A percentile compares a stretch with the other conserved stretches of the same genome.
These are phyloP conservation scores for Drosophila quinaria DNA, from an alignment of 2,888 invertebrate genomes.

Conservation along the genomic window DNA sequence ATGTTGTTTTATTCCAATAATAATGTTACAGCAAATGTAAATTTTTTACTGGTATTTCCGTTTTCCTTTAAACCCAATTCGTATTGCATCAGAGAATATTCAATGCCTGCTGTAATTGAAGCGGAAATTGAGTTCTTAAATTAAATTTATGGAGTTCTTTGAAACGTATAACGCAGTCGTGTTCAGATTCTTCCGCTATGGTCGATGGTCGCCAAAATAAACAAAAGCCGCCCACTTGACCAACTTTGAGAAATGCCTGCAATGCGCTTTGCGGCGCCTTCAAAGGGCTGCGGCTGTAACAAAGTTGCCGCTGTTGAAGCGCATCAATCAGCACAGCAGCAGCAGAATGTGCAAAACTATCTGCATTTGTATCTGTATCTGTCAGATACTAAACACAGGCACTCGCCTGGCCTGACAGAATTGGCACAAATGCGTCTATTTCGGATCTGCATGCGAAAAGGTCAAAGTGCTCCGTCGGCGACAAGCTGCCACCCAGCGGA, in stretches of 20 bases:
- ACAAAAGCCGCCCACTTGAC: conserved; percentile 70
- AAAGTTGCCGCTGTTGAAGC: conserved; percentile 61
- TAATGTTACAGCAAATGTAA: background rate
- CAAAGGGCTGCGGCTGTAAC: conserved; percentile 62
- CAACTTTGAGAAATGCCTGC: conserved; percentile 65
- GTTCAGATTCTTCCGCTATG: conserved; percentile 7
- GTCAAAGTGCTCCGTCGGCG: conserved; percentile 61
- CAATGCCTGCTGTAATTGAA: background rate
- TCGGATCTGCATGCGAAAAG: conserved; percentile 62
- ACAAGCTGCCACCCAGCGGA: conserved; percentile 28
- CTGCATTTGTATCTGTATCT: conserved; percentile 32
- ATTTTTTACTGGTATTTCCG: background rate
- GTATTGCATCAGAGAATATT: background rate
- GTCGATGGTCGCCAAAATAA: conserved; percentile 61
- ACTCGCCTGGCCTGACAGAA: conserved; percentile 67
- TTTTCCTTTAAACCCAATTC: background rate
- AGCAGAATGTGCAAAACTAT: conserved; percentile 27
- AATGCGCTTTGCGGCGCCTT: conserved; percentile 66
- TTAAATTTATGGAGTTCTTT: conserved; percentile 5
- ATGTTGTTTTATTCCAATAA: background rate
- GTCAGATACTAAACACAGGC: conserved; percentile 43
- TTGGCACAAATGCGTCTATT: conserved; percentile 74
- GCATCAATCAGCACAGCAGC: conserved; percentile 67
- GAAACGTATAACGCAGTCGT: conserved; percentile 6
- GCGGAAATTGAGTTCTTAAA: background rate